Percentiles rank a stretch among this genome's conserved stretches.
phyloP scores from a whole-genome alignment of 2,797 vertebrate genomes.

The Sebastiscus albofasciatus region DNA sequence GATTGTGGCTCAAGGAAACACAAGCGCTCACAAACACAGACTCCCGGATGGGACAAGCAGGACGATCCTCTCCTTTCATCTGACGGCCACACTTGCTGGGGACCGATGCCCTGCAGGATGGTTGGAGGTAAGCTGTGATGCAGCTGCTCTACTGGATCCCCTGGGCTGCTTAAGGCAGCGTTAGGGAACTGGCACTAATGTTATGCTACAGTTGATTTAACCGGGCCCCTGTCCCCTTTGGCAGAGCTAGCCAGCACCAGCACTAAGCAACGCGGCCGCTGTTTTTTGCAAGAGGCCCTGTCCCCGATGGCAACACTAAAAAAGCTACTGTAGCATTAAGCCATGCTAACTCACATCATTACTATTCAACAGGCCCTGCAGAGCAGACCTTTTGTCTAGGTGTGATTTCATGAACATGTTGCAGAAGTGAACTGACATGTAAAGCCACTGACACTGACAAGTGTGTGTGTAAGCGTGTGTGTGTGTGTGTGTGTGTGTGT shows the following conservation, averaged over 20 bases:
- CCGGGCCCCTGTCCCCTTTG: slow-evolving; percentile 76
- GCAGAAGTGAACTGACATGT: slow-evolving; percentile 65
- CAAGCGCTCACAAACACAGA: not conserved
- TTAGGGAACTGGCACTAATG: slow-evolving; percentile 77
- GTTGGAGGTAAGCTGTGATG: slow-evolving; percentile 65
- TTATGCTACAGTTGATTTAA: slow-evolving; percentile 80
- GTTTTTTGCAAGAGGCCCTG: slow-evolving; percentile 69
- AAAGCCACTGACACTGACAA: slow-evolving; percentile 72
- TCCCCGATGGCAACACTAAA: slow-evolving; percentile 77
- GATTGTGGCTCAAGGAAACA: slow-evolving; percentile 18
- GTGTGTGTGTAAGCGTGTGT: slow-evolving; percentile 23
- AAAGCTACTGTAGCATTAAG: slow-evolving; percentile 75
- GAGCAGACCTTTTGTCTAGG: slow-evolving; percentile 77
- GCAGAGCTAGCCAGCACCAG: slow-evolving; percentile 58
- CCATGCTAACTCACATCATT: slow-evolving; percentile 75
- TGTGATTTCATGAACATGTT: slow-evolving; percentile 78
- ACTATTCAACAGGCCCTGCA: slow-evolving; percentile 84
- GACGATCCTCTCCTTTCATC: slow-evolving; percentile 60
- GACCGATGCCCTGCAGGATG: slow-evolving; percentile 65
- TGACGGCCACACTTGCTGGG: slow-evolving; percentile 55
- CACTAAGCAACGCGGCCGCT: slow-evolving; percentile 57
- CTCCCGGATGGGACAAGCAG: slow-evolving; percentile 31
- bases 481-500: slow-evolving; percentile 22
- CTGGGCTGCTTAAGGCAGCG: slow-evolving; percentile 72
- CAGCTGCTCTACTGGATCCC: slow-evolving; percentile 75